Evolutionary conservation across 64 coral and sea anemone species (phyloP), one percentile per base, ranked within the genome.

Genomic region (Montipora cactus): DNA sequence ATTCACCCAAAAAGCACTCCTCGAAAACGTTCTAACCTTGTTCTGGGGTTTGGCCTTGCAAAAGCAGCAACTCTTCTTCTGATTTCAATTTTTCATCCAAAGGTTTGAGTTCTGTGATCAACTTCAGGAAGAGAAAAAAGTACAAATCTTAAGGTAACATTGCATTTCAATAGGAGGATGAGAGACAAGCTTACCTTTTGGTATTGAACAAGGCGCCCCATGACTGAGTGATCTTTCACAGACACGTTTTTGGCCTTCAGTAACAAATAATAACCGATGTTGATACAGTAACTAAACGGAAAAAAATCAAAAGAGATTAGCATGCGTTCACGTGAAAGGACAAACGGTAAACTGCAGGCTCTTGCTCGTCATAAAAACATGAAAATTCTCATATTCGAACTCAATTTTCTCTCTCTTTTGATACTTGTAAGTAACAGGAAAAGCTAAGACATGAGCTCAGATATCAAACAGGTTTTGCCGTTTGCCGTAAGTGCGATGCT

Each of bases 171-270:
- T 8, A n/a, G 21, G 23, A 14, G 4, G 1, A 8, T 21, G 47
- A 3, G 20, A 13, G 4, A 64, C 61, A 64, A 64, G 61, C 9
- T 49, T 74, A 99, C 98, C 67, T 58, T 91, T 94, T 93, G 88
- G 67, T 96, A 96, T 37, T 96, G 98, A 11, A 99, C 95, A 72
- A 99, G 95, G 78, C 90, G 87, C 66, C 81, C 92, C 25, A 99
- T 99, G 47, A 99, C 98, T 59, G 98, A 95, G 44, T 99, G 98
- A 64, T 94, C 92, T 45, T 91, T 99, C 11, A 92, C 98, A 15
- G 98, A 74, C 4, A 86, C 70, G 79, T 95, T 95, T 76, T 76
- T 91, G 45, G 95, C 94, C 81, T 94, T 99, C 67, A 99, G 79
- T 8, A 94, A 15, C 89, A 99, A 85, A 58, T 99, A 99, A 89